Evolutionary conservation across 2,797 vertebrate genomes (phyloP).

Genomic region (Jordanella pulchra): DNA sequence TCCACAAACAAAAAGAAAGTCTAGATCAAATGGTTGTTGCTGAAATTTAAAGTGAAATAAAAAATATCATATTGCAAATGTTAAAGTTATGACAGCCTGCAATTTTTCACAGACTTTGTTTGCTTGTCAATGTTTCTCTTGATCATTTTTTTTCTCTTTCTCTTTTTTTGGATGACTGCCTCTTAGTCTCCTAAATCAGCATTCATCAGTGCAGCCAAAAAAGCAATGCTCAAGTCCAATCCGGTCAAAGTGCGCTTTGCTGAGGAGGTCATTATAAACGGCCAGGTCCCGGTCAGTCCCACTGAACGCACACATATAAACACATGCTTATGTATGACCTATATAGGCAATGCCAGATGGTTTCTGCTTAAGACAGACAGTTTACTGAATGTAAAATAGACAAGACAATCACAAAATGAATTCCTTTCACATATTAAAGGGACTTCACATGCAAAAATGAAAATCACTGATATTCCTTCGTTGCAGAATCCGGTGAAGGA

Average conservation of each 20-base stretch:
- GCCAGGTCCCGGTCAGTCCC: constrained; percentile 94
- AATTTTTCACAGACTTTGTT: constrained; percentile 17
- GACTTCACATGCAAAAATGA: not conserved
- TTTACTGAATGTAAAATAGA: constrained; percentile 21
- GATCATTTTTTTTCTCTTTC: constrained; percentile 17
- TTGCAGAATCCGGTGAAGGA: constrained; percentile 78
- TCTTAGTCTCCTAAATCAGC: constrained; percentile 95
- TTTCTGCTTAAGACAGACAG: constrained; percentile 35
- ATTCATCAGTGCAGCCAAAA: constrained; percentile 99
- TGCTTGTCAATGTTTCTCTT: constrained; percentile 44
- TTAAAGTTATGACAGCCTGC: not conserved
- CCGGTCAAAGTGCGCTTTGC: constrained; percentile 98
- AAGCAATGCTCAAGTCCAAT: constrained; percentile 98
- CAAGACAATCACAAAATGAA: constrained; percentile 25
- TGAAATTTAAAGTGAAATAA: not conserved
- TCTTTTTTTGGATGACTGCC: constrained; percentile 48
- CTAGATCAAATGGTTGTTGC: not conserved
- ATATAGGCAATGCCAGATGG: constrained; percentile 54
- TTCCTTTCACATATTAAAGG: constrained; percentile 8
- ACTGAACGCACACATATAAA: constrained; percentile 18
- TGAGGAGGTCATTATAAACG: constrained; percentile 97
- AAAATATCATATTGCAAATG: not conserved
- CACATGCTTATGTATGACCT: constrained; percentile 41
- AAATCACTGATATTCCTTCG: constrained; percentile 10
- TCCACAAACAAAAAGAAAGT: too few species aligned